Evolutionary conservation across 2,113 vertebrate species (phyloP).

Genomic region (Boleophthalmus pectinirostris): DNA sequence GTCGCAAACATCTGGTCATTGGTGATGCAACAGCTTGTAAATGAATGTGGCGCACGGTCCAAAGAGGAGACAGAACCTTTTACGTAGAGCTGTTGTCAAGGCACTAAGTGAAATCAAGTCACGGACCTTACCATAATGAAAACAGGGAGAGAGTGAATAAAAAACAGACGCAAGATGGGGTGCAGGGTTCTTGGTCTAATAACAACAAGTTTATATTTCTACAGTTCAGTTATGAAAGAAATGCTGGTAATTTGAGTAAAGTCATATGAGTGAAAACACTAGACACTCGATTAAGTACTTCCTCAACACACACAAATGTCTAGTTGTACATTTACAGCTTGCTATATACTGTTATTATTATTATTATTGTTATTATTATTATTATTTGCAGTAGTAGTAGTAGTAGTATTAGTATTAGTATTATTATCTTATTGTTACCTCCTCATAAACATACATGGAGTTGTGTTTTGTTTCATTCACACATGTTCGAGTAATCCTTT

Average conservation of each 20-base stretch:
- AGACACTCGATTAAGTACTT: too few species aligned
- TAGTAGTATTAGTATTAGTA: too few species aligned
- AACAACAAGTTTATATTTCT: not conserved
- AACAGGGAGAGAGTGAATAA: not conserved
- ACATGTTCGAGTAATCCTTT: too few species aligned
- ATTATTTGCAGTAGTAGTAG: too few species aligned
- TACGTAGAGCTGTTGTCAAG: constrained; percentile 11
- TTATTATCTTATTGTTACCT: too few species aligned
- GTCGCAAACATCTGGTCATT: constrained; percentile 64
- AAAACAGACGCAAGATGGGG: not conserved
- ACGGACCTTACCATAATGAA: constrained; percentile 4
- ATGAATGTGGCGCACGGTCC: constrained; percentile 21
- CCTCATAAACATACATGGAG: too few species aligned
- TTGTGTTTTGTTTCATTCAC: too few species aligned
- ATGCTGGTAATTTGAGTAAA: not conserved
- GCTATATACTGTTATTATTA: too few species aligned
- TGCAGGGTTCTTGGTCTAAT: not conserved
- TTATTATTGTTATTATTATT: too few species aligned
- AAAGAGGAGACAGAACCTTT: constrained; percentile 34
- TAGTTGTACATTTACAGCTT: too few species aligned
- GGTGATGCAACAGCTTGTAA: constrained; percentile 58
- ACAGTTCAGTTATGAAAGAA: not conserved
- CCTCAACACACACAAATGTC: too few species aligned
- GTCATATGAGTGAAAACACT: too few species aligned
- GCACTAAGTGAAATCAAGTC: constrained; percentile 4